Evolutionary conservation across 2,888 invertebrate genomes (phyloP), one percentile per base, ranked within the genome.

Genomic region (Catocala fraxini): DNA sequence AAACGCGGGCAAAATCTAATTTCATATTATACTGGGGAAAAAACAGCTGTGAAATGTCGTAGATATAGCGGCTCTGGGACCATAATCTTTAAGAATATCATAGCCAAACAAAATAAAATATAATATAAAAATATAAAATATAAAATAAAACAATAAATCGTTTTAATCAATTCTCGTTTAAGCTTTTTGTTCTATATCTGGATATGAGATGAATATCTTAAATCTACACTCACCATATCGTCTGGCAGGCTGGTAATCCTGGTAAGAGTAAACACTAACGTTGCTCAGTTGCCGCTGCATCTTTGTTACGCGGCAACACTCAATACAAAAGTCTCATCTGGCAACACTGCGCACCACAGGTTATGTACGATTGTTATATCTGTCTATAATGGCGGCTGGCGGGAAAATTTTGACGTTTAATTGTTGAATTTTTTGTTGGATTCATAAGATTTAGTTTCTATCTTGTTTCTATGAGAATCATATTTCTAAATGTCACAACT

Each of bases 271-370:
- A 69, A 88, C 84, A 81, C 92, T 93, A 68, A 93, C 92, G 80
- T 94, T 94, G 84, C 93, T 94, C 76, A 92, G 82, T 85, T 91
- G 94, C 59, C 92, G 85, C 87, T 93, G 91, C 92, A 91, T 91
- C 64, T 77, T 77, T 73, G 56, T 72, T 47, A 67, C 10, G 72
- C 82, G 76, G 78, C 82, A 81, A 82, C 79, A 78, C 73, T 73
- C 64, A 71, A 71, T 68, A 68, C 74, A 75, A 54, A 71, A 68
- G 73, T 80, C 65, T 77, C 79, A 83, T 79, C 76, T 79, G 70
- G 75, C 63, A 76, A 66, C 69, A 75, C 75, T 74, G 58, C 12
- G 57, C 56, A 56, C 69, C 60, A 66, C 70, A 74, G 77, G 67
- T 68, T 56, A 58, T 56, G 45, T 9, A 58, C 62, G 63, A 60